Percentiles rank a stretch among this genome's conserved stretches.
Conservation (phyloP, 1,140 invertebrate genomes). For the Olivierus martensii region DNA sequence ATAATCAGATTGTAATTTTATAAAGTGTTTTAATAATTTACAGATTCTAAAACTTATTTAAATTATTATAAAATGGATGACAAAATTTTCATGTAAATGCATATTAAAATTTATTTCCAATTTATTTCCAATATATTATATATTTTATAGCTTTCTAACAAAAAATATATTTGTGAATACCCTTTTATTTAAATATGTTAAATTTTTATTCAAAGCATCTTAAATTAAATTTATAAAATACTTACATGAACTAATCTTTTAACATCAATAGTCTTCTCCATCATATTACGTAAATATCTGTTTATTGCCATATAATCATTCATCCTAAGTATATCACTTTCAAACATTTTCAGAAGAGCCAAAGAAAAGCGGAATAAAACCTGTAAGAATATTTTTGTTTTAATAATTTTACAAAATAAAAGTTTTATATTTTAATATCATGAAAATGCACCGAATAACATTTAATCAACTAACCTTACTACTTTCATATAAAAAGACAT, state of each 20-base stretch:
- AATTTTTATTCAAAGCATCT: too few species aligned
- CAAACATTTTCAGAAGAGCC: conserved; percentile 38
- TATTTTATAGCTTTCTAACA: too few species aligned
- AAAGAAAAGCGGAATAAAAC: conserved; percentile 41
- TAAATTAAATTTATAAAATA: too few species aligned
- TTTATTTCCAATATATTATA: too few species aligned
- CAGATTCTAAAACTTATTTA: too few species aligned
- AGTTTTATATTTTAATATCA: background rate
- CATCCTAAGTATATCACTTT: conserved; percentile 35
- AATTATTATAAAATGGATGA: too few species aligned
- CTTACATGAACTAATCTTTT: conserved; percentile 19
- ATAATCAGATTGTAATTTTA: too few species aligned
- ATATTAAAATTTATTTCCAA: too few species aligned
- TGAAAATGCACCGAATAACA: background rate
- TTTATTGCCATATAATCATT: conserved; percentile 30
- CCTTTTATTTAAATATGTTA: too few species aligned
- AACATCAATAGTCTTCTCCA: conserved; percentile 31
- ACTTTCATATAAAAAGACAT: conserved; percentile 43
- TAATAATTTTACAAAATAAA: background rate
- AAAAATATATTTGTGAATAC: too few species aligned
- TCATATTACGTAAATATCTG: conserved; percentile 31
- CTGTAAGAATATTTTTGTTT: conserved; percentile 24
- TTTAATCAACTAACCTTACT: conserved; percentile 32
- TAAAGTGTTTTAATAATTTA: too few species aligned
- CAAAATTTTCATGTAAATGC: too few species aligned